These are phyloP conservation scores for Drosophila bocki DNA, from an alignment of 1,140 invertebrate species.

Conservation along the genomic window DNA sequence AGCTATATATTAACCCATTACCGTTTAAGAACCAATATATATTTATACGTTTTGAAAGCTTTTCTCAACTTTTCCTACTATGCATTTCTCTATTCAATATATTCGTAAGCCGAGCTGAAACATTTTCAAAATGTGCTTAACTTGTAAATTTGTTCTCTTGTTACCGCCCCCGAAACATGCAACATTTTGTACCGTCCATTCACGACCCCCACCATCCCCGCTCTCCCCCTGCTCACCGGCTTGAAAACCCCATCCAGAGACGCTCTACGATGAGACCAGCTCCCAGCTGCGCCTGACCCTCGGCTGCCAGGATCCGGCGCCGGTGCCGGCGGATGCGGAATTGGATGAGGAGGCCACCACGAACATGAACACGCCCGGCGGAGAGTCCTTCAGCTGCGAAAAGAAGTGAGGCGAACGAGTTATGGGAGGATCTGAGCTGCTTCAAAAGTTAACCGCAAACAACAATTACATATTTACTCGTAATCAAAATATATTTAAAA, in stretches of 20 bases:
- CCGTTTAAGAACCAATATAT: conserved; percentile 17
- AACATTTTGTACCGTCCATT: conserved; percentile 63
- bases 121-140: conserved; percentile 69
- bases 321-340: conserved; percentile 31
- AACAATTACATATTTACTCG: conserved; percentile 69
- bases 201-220: conserved; percentile 22
- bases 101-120: conserved; percentile 43
- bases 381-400: conserved; percentile 33
- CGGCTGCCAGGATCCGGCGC: conserved; percentile 53
- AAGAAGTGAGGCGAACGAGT: conserved; percentile 54
- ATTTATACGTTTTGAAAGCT: conserved; percentile 28
- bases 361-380: conserved; percentile 8
- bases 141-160: conserved; percentile 75
- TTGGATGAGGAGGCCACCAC: conserved; percentile 44
- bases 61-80: conserved; percentile 55
- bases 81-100: conserved; percentile 57
- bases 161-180: conserved; percentile 69
- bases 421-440: conserved; percentile 6
- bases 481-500: conserved; percentile 63
- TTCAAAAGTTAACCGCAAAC: conserved; percentile 38
- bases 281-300: conserved; percentile 55
- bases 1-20: conserved; percentile 21
- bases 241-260: conserved; percentile 48
- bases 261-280: conserved; percentile 73
- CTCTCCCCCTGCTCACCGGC: conserved; percentile 19